A percentile compares a stretch with the other conserved stretches of the same genome.
Conservation (phyloP, 2,888 invertebrate species). For the Saturnia pavonia region DNA sequence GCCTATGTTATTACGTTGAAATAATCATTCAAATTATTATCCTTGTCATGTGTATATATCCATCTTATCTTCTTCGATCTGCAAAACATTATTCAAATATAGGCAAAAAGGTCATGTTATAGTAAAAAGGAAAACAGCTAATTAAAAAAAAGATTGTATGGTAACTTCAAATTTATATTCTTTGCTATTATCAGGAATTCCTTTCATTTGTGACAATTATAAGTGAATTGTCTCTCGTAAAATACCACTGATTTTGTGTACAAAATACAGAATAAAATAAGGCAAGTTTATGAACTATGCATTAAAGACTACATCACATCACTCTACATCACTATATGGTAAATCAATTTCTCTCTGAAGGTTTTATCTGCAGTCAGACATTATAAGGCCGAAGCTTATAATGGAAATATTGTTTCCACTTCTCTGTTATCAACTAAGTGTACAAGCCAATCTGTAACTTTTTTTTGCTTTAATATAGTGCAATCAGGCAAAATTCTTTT, state of each 20-base stretch:
- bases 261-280: background rate
- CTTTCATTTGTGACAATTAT: background rate
- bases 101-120: background rate
- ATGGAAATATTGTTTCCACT: background rate
- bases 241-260: background rate
- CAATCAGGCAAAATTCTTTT: background rate
- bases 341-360: too few relatives aligned
- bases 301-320: too few relatives aligned
- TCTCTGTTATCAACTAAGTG: background rate
- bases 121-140: background rate
- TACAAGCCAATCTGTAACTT: too few relatives aligned
- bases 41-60: background rate
- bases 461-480: background rate
- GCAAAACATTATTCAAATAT: background rate
- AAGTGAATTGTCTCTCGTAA: background rate
- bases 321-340: too few relatives aligned
- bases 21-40: background rate
- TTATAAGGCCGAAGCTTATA: background rate
- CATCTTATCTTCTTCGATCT: background rate
- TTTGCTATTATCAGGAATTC: background rate
- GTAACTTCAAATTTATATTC: background rate
- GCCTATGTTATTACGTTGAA: background rate
- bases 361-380: background rate
- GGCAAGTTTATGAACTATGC: background rate
- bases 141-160: too few relatives aligned